These are phyloP conservation scores for Plectrocnemia conspersa DNA, from an alignment of 1,140 invertebrate genomes.

Conservation along the genomic window DNA sequence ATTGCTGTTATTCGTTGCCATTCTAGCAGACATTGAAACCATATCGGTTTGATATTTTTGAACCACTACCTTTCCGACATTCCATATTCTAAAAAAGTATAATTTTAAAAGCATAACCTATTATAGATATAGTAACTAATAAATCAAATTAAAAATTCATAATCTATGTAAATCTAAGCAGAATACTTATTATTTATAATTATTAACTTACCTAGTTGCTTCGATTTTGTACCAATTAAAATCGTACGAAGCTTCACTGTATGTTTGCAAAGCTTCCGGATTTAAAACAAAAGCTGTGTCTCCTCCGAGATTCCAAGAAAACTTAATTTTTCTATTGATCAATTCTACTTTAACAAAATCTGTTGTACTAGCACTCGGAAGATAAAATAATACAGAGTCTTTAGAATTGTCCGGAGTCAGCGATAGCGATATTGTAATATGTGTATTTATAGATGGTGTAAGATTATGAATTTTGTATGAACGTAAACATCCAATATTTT, in stretches of 20 bases:
- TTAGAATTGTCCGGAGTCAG: slow-evolving; percentile 44
- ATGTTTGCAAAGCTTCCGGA: slow-evolving; percentile 39
- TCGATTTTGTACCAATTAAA: slow-evolving; percentile 45
- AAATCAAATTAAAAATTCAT: slow-evolving; percentile 4
- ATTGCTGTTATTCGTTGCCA: slow-evolving; percentile 38
- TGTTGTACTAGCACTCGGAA: slow-evolving; percentile 48
- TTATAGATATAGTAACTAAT: background rate
- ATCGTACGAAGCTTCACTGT: slow-evolving; percentile 35
- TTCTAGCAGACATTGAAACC: slow-evolving; percentile 26
- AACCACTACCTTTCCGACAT: slow-evolving; percentile 40
- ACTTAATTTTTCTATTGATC: slow-evolving; percentile 66
- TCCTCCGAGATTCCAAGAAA: slow-evolving; percentile 74
- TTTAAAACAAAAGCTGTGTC: slow-evolving; percentile 61
- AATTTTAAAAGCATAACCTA: background rate
- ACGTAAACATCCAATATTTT: slow-evolving; percentile 64
- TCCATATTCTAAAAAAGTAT: slow-evolving; percentile 40
- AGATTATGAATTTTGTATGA: slow-evolving; percentile 62
- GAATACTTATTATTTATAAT: background rate
- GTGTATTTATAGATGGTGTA: slow-evolving; percentile 65
- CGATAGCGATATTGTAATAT: slow-evolving; percentile 64
- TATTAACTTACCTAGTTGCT: slow-evolving; percentile 42
- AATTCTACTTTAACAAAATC: slow-evolving; percentile 80
- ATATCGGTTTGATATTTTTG: slow-evolving; percentile 30
- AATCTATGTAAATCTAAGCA: slow-evolving; percentile 9
- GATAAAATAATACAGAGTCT: slow-evolving; percentile 35